Evolutionary conservation across 1,140 invertebrate species (phyloP).

Genomic region (Drosophila neocordata): DNA sequence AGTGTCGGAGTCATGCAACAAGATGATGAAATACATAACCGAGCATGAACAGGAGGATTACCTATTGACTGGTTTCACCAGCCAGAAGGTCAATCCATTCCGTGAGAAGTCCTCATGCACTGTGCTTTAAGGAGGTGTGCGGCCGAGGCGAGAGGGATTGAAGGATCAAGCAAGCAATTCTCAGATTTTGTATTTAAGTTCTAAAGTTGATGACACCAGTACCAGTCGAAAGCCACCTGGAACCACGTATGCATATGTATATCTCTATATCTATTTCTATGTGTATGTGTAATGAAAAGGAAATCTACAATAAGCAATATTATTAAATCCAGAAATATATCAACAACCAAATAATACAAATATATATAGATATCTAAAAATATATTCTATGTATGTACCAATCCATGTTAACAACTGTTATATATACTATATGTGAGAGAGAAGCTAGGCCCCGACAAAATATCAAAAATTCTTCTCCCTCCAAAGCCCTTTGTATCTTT

Average conservation of each 20-base stretch:
- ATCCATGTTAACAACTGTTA: slow-evolving; percentile 28
- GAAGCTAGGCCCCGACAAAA: slow-evolving; percentile 11
- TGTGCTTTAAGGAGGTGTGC: slow-evolving; percentile 86
- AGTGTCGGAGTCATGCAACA: slow-evolving; percentile 94
- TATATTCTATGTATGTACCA: slow-evolving; percentile 36
- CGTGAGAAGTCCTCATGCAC: slow-evolving; percentile 97
- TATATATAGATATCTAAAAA: slow-evolving; percentile 35
- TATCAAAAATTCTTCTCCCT: slow-evolving; percentile 23
- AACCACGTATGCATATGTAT: slow-evolving; percentile 31
- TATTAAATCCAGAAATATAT: slow-evolving; percentile 27
- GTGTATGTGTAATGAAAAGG: slow-evolving; percentile 37
- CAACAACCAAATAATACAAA: slow-evolving; percentile 18
- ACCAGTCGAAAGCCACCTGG: slow-evolving; percentile 52
- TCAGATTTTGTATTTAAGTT: slow-evolving; percentile 38
- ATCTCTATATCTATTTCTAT: slow-evolving; percentile 31
- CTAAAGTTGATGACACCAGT: slow-evolving; percentile 41
- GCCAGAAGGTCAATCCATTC: slow-evolving; percentile 98
- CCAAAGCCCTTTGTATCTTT: not conserved
- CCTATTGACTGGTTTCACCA: slow-evolving; percentile 96
- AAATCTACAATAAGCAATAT: slow-evolving; percentile 59
- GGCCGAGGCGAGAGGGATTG: slow-evolving; percentile 26
- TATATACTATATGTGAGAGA: slow-evolving; percentile 19
- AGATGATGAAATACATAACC: slow-evolving; percentile 96
- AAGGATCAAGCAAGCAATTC: slow-evolving; percentile 14
- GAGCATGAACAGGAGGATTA: slow-evolving; percentile 97